Conservation (phyloP, 1,140 invertebrate genomes). For the Anoplophora glabripennis region DNA sequence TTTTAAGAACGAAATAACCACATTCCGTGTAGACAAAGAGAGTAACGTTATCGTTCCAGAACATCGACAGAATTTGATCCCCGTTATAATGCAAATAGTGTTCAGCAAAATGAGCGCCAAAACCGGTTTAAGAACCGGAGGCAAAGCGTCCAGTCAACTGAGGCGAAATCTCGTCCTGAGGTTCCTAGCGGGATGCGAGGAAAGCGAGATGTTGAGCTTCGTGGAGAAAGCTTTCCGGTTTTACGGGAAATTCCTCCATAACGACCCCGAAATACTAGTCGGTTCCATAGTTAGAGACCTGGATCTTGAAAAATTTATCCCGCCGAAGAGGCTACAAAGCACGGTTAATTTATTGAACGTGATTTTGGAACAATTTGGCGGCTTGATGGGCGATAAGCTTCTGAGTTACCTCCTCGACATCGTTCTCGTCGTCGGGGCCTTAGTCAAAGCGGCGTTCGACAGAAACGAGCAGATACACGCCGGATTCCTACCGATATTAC, state of each 20-base stretch:
- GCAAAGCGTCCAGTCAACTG: constrained; percentile 66
- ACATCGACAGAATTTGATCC: constrained; percentile 68
- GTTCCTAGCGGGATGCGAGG: constrained; percentile 78
- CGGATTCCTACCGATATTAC: constrained; percentile 64
- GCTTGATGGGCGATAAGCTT: constrained; percentile 64
- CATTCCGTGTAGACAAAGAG: constrained; percentile 74
- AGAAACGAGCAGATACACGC: constrained; percentile 56
- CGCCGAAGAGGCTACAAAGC: constrained; percentile 72
- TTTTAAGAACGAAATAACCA: constrained; percentile 77
- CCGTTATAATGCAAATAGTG: constrained; percentile 79
- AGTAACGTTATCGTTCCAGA: constrained; percentile 64
- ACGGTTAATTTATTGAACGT: constrained; percentile 74
- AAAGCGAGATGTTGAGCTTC: constrained; percentile 76
- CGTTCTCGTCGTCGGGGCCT: constrained; percentile 64
- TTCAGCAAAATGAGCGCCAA: constrained; percentile 86
- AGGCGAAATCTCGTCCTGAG: constrained; percentile 75
- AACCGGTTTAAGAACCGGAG: constrained; percentile 65
- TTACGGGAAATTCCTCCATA: constrained; percentile 63
- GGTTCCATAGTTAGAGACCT: constrained; percentile 51
- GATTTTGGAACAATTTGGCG: constrained; percentile 82
- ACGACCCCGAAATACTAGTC: constrained; percentile 51
- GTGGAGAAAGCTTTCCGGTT: constrained; percentile 80
- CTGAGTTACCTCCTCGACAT: constrained; percentile 71
- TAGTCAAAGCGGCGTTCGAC: constrained; percentile 59
- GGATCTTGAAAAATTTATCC: constrained; percentile 61